Percentiles rank a stretch among this genome's conserved stretches.
These are phyloP conservation scores for Coenonympha glycerion DNA, from an alignment of 2,888 invertebrate genomes.

Conservation along the genomic window DNA sequence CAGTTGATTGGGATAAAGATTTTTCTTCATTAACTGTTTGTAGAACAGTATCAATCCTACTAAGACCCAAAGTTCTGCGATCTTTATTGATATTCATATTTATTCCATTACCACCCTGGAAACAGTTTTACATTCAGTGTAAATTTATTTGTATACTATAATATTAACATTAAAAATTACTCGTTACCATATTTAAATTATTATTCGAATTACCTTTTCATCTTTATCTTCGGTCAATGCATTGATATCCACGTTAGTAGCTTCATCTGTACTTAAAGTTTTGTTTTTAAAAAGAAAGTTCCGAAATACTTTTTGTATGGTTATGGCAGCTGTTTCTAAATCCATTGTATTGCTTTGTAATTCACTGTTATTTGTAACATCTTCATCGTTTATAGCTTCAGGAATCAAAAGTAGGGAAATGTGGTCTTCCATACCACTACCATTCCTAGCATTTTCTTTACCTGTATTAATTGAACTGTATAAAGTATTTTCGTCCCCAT, in stretches of 20 bases:
- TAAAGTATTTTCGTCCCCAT: background rate
- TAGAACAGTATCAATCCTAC: constrained; percentile 65
- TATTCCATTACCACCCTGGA: constrained; percentile 46
- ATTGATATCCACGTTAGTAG: constrained; percentile 44
- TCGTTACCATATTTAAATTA: too few species aligned
- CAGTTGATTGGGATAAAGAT: constrained; percentile 66
- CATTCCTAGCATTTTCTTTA: background rate
- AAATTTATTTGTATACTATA: too few species aligned
- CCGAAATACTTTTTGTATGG: constrained; percentile 76
- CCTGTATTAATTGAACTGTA: background rate
- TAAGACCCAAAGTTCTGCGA: constrained; percentile 53
- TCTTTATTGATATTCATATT: constrained; percentile 47
- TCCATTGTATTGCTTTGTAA: constrained; percentile 47
- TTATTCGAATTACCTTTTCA: constrained; percentile 28
- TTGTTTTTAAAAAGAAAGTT: constrained; percentile 67
- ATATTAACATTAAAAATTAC: too few species aligned
- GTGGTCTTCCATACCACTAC: background rate
- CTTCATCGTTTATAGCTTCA: constrained; percentile 5
- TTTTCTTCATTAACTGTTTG: constrained; percentile 75
- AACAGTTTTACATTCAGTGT: constrained; percentile 27
- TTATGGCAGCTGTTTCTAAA: constrained; percentile 70
- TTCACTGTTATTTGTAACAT: constrained; percentile 9
- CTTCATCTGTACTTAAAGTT: constrained; percentile 60
- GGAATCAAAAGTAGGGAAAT: background rate
- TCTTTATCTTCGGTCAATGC: constrained; percentile 28